phyloP scores from a whole-genome alignment of 2,113 vertebrate species.

The Terrapene triunguis region DNA sequence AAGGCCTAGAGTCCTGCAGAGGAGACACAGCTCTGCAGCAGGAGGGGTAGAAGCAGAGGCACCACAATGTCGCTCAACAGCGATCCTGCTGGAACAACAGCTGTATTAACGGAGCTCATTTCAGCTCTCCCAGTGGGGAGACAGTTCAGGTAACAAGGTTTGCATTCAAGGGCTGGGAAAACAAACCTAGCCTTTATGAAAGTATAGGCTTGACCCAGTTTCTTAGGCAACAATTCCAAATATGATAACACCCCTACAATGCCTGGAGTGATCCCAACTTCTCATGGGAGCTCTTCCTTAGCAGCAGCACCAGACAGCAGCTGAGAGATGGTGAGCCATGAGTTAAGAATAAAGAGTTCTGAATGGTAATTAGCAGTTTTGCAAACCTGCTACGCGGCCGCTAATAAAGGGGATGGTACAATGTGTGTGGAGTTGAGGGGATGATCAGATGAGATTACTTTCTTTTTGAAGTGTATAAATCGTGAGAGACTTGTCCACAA shows the following conservation, averaged over 20 bases:
- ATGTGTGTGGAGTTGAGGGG: background rate
- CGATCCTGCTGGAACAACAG: background rate
- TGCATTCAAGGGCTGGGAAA: background rate
- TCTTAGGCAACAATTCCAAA: background rate
- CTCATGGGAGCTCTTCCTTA: accelerated
- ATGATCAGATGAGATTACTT: background rate
- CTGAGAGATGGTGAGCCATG: background rate
- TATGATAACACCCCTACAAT: background rate
- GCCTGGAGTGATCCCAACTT: background rate
- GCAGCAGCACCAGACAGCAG: background rate
- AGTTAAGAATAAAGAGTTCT: background rate
- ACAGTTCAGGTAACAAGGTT: background rate
- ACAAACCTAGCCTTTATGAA: background rate
- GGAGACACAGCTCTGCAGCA: background rate
- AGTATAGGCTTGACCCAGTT: background rate
- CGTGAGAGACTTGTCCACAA: background rate
- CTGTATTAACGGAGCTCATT: background rate
- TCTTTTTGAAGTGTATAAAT: background rate
- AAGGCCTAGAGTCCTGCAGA: background rate
- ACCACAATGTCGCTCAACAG: too few relatives aligned
- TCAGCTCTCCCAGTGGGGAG: background rate
- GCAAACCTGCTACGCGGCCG: background rate
- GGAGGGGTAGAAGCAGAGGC: background rate
- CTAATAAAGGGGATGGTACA: background rate
- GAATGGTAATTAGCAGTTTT: background rate